Evolutionary conservation across 1,140 invertebrate species (phyloP), one percentile per base, ranked within the genome.

Genomic region (Aradophagus sp.): DNA sequence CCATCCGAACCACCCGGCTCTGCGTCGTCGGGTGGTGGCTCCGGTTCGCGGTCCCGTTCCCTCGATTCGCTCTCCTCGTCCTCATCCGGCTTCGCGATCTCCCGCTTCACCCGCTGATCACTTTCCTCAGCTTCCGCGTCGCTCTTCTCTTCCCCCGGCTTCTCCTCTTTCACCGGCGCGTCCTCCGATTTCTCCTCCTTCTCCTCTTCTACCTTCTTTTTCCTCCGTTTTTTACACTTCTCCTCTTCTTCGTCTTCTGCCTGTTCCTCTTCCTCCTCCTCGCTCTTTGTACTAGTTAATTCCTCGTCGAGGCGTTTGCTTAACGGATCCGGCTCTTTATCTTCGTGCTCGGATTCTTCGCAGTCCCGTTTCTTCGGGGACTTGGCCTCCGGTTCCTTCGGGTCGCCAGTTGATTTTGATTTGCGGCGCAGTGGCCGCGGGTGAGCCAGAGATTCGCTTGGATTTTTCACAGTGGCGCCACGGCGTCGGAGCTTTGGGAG

Each of bases 11-110:
- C 78, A 38, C 71, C 77, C 10, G 77, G 70, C 27, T 82, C 75
- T 17, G 72, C 39, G 39, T 75, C 73, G 23, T 76, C 65, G 19
- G 78, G 81, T 63, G 83, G 83, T 10, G 83, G 80, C 26, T 84
- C 83, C 10, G 82, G 83, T 62, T 84, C 83, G 12, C 82, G 73
- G 55, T 86, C 84, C 5, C 82, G 74, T 50, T 84, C 84, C 7
- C 82, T 80, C 2, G 82, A 83, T 29, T 81, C 78, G 50, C 81
- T 81, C 42, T 80, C 80, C 47, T 83, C 82, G 66, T 85, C 75
- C 39, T 83, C 79, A 36, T 80, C 80, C 31, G 76, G 76, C 45
- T 77, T 71, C 62, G 16, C 75, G 35, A 52, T 41, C 39, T 68
- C 56, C 39, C 59, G 35, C 31, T 74, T 67, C 4, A 41, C 8